Percentiles rank a stretch among this genome's conserved stretches.
Conservation (phyloP, 2,113 vertebrate genomes). For the Leptobrachium ailaonicum region DNA sequence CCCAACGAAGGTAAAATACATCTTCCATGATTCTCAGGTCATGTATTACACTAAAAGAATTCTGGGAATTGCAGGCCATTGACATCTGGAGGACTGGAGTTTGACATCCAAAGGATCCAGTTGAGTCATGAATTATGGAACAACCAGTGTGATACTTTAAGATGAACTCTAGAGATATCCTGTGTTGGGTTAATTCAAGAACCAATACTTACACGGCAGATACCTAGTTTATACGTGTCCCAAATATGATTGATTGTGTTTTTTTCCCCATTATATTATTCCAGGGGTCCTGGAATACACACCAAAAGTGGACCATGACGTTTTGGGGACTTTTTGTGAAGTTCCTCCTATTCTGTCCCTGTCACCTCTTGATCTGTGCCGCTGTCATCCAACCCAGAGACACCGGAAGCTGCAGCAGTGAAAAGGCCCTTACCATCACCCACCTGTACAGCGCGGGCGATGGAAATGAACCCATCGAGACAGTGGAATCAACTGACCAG, state of each 20-base stretch:
- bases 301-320: slow-evolving; percentile 50
- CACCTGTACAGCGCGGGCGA: slow-evolving; percentile 78
- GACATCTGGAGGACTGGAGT: no score
- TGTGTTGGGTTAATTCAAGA: no score
- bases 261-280: not conserved
- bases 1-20: no score
- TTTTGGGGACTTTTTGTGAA: slow-evolving; percentile 54
- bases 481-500: slow-evolving; percentile 67
- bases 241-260: not conserved
- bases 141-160: no score
- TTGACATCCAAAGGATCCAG: no score
- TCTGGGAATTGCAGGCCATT: no score
- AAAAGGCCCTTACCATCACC: slow-evolving; percentile 78
- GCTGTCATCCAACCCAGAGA: slow-evolving; percentile 43
- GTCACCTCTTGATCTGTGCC: slow-evolving; percentile 52
- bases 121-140: no score
- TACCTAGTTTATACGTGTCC: not conserved
- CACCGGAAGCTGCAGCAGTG: slow-evolving; percentile 56
- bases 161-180: no score
- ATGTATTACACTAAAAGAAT: no score
- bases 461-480: slow-evolving; percentile 70
- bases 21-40: no score
- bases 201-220: not conserved
- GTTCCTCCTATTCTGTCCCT: slow-evolving; percentile 62
- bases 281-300: not conserved